A percentile compares a stretch with the other conserved stretches of the same genome.
Conservation (phyloP, 92 coral and sea anemone genomes). For the Ricordea florida region DNA sequence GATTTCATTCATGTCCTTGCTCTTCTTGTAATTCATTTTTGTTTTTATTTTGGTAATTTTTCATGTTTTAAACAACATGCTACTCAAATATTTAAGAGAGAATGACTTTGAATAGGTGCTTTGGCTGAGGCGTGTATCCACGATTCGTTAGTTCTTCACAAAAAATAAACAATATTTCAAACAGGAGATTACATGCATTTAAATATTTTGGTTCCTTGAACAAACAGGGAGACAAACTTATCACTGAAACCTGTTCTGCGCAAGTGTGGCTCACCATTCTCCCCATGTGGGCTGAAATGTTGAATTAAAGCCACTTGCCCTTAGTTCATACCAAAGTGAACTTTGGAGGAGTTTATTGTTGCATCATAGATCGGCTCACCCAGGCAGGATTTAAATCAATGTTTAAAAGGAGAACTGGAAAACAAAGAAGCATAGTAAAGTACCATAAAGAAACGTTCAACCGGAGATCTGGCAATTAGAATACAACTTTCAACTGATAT, state of each 20-base stretch:
- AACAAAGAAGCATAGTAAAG: no score
- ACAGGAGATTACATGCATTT: not conserved
- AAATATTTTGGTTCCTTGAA: conserved; percentile 5
- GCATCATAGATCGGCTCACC: no score
- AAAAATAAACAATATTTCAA: not conserved
- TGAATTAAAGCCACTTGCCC: not conserved
- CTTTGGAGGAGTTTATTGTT: no score
- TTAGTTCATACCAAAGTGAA: not conserved
- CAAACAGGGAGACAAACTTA: not conserved
- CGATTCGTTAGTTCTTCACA: not conserved
- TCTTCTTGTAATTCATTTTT: no score
- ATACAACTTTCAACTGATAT: conserved; percentile 27
- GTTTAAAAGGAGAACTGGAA: no score
- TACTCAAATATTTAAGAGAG: no score
- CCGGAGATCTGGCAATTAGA: no score
- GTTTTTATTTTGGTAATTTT: no score
- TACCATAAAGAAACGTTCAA: no score
- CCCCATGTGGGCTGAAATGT: conserved; percentile 8
- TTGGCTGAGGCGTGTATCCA: not conserved
- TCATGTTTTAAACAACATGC: no score
- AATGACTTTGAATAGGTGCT: not conserved
- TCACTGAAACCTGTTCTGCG: not conserved
- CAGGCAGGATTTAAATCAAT: no score
- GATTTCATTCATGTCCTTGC: no score
- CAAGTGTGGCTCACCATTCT: not conserved